Base-by-base conservation (phyloP, 2,888 invertebrate species). In the Cenopis cana region DNA sequence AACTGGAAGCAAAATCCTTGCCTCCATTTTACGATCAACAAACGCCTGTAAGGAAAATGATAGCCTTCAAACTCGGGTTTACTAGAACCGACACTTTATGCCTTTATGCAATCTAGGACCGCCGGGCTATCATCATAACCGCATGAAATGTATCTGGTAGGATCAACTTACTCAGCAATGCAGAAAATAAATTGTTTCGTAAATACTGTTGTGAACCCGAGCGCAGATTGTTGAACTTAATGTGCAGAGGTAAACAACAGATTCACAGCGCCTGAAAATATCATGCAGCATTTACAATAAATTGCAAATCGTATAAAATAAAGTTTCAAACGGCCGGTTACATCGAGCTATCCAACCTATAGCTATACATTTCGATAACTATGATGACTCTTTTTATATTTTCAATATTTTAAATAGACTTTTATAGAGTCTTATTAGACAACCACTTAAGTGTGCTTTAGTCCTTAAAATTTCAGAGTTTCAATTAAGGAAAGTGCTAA, bases 41-140 rank as follows among this genome's bases (percentile, higher is more conserved):
- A 57, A 24, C 52, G 46, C 68, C 20, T 56, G 41, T 57, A n/a
- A 11, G 57, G 64, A 46, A 69, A 69, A 69, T 57, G 57, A 57
- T 69, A 50, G 50, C 24, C 29, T 62, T 52, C 29, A 38, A 62
- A 56, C 57, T 57, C 41, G 41, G 50, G 50, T 59, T 69, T 18
- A 20, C 46, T 24, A 36, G 50, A 56, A 64, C 56, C 69, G 64
- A 57, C 64, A 64, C 57, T 69, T 69, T 69, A 49, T 61, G 61
- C 20, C 5, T 38, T 54, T 17, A 54, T 60, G 60, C 68, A 68
- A 68, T 68, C 59, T 68, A 59, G 24, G 41, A n/a, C 54, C 52
- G 38, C 41, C 52, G 18, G 33, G 59, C 52, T 65, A 54, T 46
- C 38, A 46, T 36, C 36, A 12, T 29, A 61, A 60, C 66, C 54